These are phyloP conservation scores for Onychomys torridus DNA, from an alignment of 2,797 vertebrate genomes.

Conservation along the genomic window DNA sequence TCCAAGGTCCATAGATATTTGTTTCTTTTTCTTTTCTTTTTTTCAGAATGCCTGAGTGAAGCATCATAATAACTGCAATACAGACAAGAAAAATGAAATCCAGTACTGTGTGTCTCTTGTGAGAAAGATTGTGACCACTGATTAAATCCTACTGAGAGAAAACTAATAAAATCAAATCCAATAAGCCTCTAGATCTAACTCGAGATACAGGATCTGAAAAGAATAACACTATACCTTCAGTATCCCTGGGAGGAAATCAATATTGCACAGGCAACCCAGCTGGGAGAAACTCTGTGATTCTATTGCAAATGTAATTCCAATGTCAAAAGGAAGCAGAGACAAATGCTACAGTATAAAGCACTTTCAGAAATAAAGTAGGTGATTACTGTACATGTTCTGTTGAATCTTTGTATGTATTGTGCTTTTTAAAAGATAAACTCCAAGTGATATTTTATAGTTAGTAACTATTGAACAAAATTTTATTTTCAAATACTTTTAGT, in stretches of 20 bases:
- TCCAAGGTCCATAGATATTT: not conserved
- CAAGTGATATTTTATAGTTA: not conserved
- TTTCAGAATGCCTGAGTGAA: not conserved
- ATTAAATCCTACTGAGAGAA: not conserved
- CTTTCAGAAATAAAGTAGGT: not conserved
- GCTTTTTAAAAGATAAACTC: not conserved
- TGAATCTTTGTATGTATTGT: not conserved
- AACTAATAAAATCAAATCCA: not conserved
- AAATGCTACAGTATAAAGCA: not conserved
- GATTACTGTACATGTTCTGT: not conserved
- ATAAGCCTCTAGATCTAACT: not conserved
- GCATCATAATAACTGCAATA: not conserved
- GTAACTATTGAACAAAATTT: not conserved
- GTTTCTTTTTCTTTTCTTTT: not conserved
- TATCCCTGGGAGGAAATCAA: not conserved
- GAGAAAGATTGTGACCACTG: not conserved
- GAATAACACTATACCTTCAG: not conserved
- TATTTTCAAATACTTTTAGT: constrained; percentile 6
- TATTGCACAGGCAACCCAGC: not conserved
- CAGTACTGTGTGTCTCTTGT: not conserved
- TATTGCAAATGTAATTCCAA: not conserved
- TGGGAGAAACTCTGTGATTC: not conserved
- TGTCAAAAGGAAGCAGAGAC: not conserved
- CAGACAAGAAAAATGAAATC: not conserved
- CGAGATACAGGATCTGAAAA: not conserved